Conservation (phyloP, 2,888 invertebrate genomes). For the Ophion ellenae region DNA sequence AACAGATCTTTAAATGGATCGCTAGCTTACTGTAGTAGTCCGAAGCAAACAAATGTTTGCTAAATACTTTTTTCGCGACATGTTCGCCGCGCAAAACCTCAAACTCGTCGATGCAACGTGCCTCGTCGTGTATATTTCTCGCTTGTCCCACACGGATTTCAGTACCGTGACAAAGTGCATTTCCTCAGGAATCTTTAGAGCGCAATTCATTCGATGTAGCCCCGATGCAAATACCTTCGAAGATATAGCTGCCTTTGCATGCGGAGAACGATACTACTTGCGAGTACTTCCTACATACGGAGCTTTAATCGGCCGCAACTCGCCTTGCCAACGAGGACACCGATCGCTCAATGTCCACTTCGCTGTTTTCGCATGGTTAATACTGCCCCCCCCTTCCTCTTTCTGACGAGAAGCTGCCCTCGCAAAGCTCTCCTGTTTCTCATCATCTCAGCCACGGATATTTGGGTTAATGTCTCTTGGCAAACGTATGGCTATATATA, state of each 20-base stretch:
- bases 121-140: not conserved
- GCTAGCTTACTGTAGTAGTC: too few relatives aligned
- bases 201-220: conserved; percentile 24
- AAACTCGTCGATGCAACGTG: too few relatives aligned
- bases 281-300: conserved; percentile 47
- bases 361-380: conserved; percentile 69
- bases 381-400: conserved; percentile 33
- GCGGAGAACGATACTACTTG: not conserved
- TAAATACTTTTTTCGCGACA: too few relatives aligned
- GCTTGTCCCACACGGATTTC: not conserved
- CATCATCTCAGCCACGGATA: conserved; percentile 65
- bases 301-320: conserved; percentile 62
- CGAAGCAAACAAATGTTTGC: too few relatives aligned
- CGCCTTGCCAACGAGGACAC: conserved; percentile 69
- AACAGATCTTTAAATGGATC: too few relatives aligned
- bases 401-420: conserved; percentile 27
- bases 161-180: conserved; percentile 6
- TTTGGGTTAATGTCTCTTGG: conserved; percentile 78
- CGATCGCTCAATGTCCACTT: conserved; percentile 72
- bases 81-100: too few relatives aligned
- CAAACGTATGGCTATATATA: conserved; percentile 66
- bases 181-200: conserved; percentile 28
- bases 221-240: conserved; percentile 25
- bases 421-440: conserved; percentile 61
- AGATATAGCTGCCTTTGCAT: conserved; percentile 9